Base-by-base conservation (phyloP, 92 coral and sea anemone species). In the Phenganax subtilis region DNA sequence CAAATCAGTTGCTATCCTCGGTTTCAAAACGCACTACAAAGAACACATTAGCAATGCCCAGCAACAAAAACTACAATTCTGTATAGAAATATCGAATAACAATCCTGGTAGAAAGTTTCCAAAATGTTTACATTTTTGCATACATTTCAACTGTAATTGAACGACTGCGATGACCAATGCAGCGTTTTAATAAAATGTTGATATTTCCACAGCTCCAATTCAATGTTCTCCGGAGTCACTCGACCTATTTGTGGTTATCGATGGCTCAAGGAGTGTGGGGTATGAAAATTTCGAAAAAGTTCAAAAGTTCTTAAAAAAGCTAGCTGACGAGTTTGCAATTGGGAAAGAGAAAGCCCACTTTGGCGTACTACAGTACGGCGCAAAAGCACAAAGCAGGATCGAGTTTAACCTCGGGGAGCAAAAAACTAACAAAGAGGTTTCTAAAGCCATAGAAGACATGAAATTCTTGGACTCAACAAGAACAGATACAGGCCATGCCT, bases 251-350 rank as follows among this genome's bases (percentile, higher is more conserved):
- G 83, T 79, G 51, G 74, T 79, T 30, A 27, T 79, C 20, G 83
- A 79, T 20, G 83, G 83, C 11, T 79, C 83, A 5, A 63, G 83
- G 58, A 79, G 83, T 25, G 83, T 79, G 7, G 83, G 83, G 9
- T 63, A 64, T 31, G 51, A 14, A 12, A 79, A 79, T 68, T 79
- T 63, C 52, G 74, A 51, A 9, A 79, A 79, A 64, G 83, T 79
- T 27, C 60, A 63, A 52, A 31, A 9, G 6, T 79, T 79, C 57
- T 79, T 79, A 25, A 47, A 79, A 54, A 79, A 63, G 54, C 63
- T 79, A 30, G 61, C 74, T 12, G 62, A 54, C 6, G 83, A 79
- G 68, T 79, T 79, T 27, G 47, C 17, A 14, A 79, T 79, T 27
- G 83, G 83, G 12, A n/a, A 51, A 16, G n/a, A 64, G 6, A 79